Evolutionary conservation across 2,888 invertebrate genomes (phyloP).

Genomic region (Cephus spinipes): DNA sequence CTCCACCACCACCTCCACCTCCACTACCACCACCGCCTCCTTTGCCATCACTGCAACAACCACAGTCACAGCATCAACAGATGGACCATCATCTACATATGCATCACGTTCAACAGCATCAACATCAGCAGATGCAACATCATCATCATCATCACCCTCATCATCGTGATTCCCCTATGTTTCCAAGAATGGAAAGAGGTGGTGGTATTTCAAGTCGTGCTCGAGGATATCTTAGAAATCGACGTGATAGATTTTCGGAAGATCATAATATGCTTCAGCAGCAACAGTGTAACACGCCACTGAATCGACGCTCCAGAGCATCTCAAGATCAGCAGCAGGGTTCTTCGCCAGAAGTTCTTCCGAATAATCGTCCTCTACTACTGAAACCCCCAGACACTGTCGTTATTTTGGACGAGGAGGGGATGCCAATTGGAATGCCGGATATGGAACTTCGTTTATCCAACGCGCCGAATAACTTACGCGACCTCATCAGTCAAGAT

Average conservation of each 20-base stretch:
- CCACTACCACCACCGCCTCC: not conserved
- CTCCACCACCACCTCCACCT: not conserved
- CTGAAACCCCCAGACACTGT: slow-evolving; percentile 49
- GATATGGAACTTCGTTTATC: slow-evolving; percentile 32
- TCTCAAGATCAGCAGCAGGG: slow-evolving; percentile 31
- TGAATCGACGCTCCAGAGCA: slow-evolving; percentile 36
- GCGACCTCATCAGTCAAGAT: not conserved
- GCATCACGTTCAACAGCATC: slow-evolving; percentile 27
- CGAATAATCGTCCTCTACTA: slow-evolving; percentile 39
- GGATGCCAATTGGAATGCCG: slow-evolving; percentile 44
- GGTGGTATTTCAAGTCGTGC: slow-evolving; percentile 34
- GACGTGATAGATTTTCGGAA: slow-evolving; percentile 51
- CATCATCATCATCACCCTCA: slow-evolving; percentile 23
- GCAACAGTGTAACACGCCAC: slow-evolving; percentile 31
- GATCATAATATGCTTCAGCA: slow-evolving; percentile 42
- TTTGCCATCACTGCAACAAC: not conserved
- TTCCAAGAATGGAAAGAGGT: slow-evolving; percentile 49
- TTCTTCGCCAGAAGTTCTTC: slow-evolving; percentile 37
- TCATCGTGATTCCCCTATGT: slow-evolving; percentile 42
- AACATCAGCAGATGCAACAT: slow-evolving; percentile 32
- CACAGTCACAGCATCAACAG: slow-evolving; percentile 1
- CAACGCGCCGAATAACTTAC: not conserved
- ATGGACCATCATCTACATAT: not conserved
- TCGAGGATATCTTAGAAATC: slow-evolving; percentile 49
- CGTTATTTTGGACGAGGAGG: slow-evolving; percentile 50